A percentile compares a stretch with the other conserved stretches of the same genome.
Conservation (phyloP, 1,140 invertebrate genomes). For the Wiebesia pumilae region DNA sequence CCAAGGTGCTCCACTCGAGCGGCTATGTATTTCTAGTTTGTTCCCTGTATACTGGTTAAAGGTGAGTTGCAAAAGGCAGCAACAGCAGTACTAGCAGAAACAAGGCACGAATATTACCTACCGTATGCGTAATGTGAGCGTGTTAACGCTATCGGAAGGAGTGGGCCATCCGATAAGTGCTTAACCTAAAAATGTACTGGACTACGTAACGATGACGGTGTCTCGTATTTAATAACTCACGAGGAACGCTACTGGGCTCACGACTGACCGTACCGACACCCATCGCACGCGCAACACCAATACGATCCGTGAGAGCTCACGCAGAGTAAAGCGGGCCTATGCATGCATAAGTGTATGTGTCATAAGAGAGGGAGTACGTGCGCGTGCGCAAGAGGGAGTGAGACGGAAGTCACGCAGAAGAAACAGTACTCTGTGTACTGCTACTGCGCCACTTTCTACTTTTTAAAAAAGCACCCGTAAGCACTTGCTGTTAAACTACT, state of each 20-base stretch:
- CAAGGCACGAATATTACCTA: not conserved
- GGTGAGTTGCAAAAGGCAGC: conserved; percentile 23
- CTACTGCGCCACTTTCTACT: conserved; percentile 34
- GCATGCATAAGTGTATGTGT: conserved; percentile 10
- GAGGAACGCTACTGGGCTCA: not conserved
- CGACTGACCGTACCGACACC: not conserved
- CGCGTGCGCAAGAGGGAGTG: not conserved
- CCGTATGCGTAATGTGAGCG: not conserved
- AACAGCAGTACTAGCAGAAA: not conserved
- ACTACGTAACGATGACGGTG: not conserved
- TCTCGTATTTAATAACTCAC: not conserved
- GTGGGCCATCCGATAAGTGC: too few species aligned
- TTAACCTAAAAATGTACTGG: not conserved
- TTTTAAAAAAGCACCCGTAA: not conserved
- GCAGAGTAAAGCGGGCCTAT: not conserved
- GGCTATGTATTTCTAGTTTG: not conserved
- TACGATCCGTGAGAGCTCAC: not conserved
- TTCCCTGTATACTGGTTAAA: not conserved
- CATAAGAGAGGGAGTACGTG: not conserved
- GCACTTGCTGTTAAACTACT: not conserved
- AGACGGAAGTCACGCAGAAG: conserved; percentile 16
- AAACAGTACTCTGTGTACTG: not conserved
- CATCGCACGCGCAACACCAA: too few species aligned
- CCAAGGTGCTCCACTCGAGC: not conserved
- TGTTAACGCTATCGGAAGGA: too few species aligned